Conservation (phyloP, 2,888 invertebrate species). For the Melipona bicolor region DNA sequence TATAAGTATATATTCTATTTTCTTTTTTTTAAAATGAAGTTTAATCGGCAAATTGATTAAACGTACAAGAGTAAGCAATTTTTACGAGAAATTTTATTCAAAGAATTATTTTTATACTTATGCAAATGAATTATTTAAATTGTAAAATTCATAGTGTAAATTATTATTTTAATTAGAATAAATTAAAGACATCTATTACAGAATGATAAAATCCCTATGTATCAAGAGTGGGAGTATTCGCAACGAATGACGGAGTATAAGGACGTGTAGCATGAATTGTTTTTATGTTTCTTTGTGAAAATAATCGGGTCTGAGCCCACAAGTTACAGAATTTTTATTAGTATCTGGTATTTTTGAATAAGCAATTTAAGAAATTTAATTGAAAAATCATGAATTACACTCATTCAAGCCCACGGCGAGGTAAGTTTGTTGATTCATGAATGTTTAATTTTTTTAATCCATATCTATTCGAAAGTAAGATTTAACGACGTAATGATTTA, state of each 20-base stretch:
- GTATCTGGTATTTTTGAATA: slow-evolving; percentile 4
- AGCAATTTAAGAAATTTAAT: slow-evolving; percentile 6
- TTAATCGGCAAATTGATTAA: neutral
- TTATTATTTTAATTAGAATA: neutral
- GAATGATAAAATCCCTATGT: slow-evolving; percentile 32
- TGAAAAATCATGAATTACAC: slow-evolving; percentile 80
- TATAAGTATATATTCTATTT: neutral
- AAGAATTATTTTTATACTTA: neutral
- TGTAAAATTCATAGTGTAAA: neutral
- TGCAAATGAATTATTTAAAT: neutral
- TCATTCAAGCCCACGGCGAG: slow-evolving; percentile 79
- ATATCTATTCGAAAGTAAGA: neutral
- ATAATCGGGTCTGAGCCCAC: slow-evolving; percentile 43
- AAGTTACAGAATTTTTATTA: slow-evolving; percentile 4
- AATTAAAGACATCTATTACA: neutral
- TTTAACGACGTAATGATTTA: neutral
- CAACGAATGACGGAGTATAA: slow-evolving; percentile 72
- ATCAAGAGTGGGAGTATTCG: slow-evolving; percentile 47
- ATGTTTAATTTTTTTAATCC: slow-evolving; percentile 2
- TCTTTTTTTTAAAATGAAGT: neutral
- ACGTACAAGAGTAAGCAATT: neutral
- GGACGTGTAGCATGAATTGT: slow-evolving; percentile 70
- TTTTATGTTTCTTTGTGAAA: slow-evolving; percentile 64
- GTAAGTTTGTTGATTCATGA: slow-evolving; percentile 68
- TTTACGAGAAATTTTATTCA: neutral